A percentile compares a stretch with the other conserved stretches of the same genome.
Evolutionary conservation across 2,113 vertebrate species (phyloP).

Genomic region (Dendrocopos noguchii): DNA sequence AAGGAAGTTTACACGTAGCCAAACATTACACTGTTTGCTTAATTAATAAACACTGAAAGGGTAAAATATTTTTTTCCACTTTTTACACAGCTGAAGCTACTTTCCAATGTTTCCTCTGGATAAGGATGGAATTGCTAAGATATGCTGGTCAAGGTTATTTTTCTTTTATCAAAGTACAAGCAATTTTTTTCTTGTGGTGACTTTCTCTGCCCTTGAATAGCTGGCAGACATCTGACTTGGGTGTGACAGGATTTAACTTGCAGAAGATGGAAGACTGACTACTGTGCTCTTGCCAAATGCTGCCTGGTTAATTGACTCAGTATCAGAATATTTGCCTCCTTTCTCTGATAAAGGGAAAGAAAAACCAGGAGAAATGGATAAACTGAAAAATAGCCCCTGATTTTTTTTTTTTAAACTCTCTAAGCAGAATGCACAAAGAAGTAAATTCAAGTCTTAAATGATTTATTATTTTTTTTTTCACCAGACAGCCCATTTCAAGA

Average conservation of each 20-base stretch:
- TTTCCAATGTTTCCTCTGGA: background rate
- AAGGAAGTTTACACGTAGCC: background rate
- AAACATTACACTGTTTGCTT: background rate
- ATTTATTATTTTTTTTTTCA: conserved; percentile 50
- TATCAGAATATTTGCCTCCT: conserved; percentile 26
- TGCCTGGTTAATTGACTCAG: conserved; percentile 1
- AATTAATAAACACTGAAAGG: background rate
- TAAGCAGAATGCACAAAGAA: conserved; percentile 28
- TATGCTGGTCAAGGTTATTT: background rate
- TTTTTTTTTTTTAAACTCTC: background rate
- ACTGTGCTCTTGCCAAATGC: conserved; percentile 2
- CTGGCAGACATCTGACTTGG: background rate
- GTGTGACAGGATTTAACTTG: background rate
- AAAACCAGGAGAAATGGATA: background rate
- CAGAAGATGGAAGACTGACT: background rate
- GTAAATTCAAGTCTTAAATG: conserved; percentile 52
- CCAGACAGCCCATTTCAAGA: conserved; percentile 49
- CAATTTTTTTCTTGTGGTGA: conserved; percentile 13
- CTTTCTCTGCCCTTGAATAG: conserved; percentile 9
- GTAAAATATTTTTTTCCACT: background rate
- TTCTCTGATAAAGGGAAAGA: background rate
- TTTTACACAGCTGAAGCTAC: background rate
- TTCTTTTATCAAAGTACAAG: background rate
- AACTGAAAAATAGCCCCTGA: background rate
- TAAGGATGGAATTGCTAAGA: background rate